A percentile compares a stretch with the other conserved stretches of the same genome.
phyloP scores from a whole-genome alignment of 2,888 invertebrate species.

The Campopleginae sp. region DNA sequence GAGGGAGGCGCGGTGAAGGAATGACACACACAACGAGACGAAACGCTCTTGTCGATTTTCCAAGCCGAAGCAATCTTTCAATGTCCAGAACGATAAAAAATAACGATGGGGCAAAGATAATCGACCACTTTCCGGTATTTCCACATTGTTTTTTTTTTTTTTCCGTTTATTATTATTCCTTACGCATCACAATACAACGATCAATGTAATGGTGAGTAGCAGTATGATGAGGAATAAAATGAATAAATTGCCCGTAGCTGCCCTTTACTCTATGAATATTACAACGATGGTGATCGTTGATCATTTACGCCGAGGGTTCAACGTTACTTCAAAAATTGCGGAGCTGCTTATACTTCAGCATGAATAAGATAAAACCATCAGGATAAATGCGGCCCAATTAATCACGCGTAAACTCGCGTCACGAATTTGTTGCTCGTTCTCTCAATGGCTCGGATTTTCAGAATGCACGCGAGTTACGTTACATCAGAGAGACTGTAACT shows the following conservation, averaged over 20 bases:
- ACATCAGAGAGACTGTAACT: constrained; percentile 16
- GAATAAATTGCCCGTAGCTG: background rate
- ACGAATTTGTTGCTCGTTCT: constrained; percentile 15
- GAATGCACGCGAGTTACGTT: constrained; percentile 42
- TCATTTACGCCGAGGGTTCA: constrained; percentile 18
- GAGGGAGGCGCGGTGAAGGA: background rate
- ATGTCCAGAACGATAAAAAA: constrained; percentile 28
- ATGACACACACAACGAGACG: constrained; percentile 22
- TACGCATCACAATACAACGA: constrained; percentile 14
- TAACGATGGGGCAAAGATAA: constrained; percentile 4
- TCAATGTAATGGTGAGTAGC: constrained; percentile 2
- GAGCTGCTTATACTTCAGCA: background rate
- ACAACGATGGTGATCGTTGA: constrained; percentile 13
- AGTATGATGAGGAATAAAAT: background rate
- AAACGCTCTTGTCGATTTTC: constrained; percentile 45
- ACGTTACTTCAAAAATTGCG: constrained; percentile 41
- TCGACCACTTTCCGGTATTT: constrained; percentile 3
- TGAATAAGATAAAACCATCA: constrained; percentile 41
- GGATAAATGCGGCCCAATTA: constrained; percentile 39
- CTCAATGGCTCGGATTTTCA: constrained; percentile 19
- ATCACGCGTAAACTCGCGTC: constrained; percentile 34
- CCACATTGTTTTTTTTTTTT: background rate
- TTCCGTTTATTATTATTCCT: background rate
- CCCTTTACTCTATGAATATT: background rate
- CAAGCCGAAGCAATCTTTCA: constrained; percentile 39